Evolutionary conservation across 2,113 vertebrate species (phyloP).

Genomic region (Alligator mississippiensis): DNA sequence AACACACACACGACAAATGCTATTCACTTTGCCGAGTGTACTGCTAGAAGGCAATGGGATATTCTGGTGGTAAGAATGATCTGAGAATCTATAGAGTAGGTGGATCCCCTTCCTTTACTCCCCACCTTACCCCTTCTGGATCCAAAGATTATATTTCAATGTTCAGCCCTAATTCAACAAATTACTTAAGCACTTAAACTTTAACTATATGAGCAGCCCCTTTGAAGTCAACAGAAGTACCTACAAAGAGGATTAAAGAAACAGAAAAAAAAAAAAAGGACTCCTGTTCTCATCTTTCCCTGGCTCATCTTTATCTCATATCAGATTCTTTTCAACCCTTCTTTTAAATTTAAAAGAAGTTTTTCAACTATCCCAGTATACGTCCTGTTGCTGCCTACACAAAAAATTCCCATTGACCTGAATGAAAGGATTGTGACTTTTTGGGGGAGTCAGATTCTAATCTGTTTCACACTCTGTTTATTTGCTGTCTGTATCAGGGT

Average conservation of each 20-base stretch:
- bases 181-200: slow-evolving; percentile 10
- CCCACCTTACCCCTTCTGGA: not conserved
- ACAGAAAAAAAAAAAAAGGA: not conserved
- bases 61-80: not conserved
- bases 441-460: not conserved
- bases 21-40: not conserved
- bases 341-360: not conserved
- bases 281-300: fast-evolving
- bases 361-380: not conserved
- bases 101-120: not conserved
- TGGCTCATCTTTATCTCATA: not conserved
- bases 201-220: not conserved
- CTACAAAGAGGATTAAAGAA: not conserved
- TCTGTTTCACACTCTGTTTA: not conserved
- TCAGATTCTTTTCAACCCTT: not conserved
- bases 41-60: not conserved
- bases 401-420: not conserved
- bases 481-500: too few species aligned
- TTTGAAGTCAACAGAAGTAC: slow-evolving; percentile 27
- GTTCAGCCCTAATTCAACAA: fast-evolving
- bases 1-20: not conserved
- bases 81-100: not conserved
- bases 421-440: not conserved
- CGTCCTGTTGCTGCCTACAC: not conserved
- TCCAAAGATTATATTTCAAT: not conserved